phyloP scores from a whole-genome alignment of 2,113 vertebrate genomes.

The Opisthocomus hoazin region DNA sequence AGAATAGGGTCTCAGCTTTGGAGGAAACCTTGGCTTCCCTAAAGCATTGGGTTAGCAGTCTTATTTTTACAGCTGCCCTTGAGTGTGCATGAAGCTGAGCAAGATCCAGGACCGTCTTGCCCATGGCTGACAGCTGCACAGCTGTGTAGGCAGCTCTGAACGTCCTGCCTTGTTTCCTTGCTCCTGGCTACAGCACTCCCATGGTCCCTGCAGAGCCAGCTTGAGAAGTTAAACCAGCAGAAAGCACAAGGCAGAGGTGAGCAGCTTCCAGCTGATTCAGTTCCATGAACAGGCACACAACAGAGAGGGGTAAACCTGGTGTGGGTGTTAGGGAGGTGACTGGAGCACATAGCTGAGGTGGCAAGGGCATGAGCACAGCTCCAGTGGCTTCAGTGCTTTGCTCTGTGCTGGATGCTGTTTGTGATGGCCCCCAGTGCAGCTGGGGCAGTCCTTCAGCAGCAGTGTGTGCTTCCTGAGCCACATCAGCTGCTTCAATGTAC shows the following conservation, averaged over 20 bases:
- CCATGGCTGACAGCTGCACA: background rate
- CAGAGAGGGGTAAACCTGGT: background rate
- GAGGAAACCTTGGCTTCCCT: background rate
- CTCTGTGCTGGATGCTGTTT: background rate
- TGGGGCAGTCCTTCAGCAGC: background rate
- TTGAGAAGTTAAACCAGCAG: background rate
- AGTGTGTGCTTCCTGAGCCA: background rate
- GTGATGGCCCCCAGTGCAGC: background rate
- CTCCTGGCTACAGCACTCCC: background rate
- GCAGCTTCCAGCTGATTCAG: background rate
- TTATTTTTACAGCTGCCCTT: background rate
- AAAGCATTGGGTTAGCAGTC: background rate
- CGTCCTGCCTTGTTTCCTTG: background rate
- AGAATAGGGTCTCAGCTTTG: background rate
- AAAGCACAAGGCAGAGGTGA: background rate
- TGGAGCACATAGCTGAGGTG: background rate
- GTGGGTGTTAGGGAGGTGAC: background rate
- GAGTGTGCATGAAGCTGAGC: background rate
- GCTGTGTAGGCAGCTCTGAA: background rate
- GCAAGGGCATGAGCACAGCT: too few relatives aligned
- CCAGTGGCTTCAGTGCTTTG: background rate
- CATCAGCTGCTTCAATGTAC: background rate
- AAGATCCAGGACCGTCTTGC: background rate
- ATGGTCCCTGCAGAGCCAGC: background rate
- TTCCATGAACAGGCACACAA: background rate